These are phyloP conservation scores for Hydrozoanthus gracilis DNA, from an alignment of 92 coral and sea anemone species.

Conservation along the genomic window DNA sequence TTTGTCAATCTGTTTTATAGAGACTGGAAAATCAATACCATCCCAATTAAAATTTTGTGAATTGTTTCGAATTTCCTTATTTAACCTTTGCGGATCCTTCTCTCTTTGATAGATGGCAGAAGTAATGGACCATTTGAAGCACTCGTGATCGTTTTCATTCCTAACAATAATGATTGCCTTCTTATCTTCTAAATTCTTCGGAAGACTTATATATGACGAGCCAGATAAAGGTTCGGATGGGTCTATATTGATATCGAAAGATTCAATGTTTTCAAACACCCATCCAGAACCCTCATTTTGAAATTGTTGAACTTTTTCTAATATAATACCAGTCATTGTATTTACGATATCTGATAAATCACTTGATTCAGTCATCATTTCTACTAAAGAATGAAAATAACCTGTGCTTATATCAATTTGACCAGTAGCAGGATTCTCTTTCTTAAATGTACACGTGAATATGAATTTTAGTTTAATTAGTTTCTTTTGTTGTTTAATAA, in stretches of 20 bases:
- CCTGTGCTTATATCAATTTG: conserved; percentile 4
- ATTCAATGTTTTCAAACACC: neutral
- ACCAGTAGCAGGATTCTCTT: conserved; percentile 9
- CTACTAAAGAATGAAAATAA: neutral
- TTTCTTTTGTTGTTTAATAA: neutral
- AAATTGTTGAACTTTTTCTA: neutral
- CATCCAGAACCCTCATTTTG: neutral
- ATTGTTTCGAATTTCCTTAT: conserved; percentile 24
- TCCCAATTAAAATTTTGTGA: conserved; percentile 32
- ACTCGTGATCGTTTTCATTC: neutral
- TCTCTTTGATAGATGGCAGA: neutral
- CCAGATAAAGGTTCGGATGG: neutral
- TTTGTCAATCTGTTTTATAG: neutral
- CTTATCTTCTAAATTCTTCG: conserved; percentile 1
- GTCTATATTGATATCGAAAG: neutral
- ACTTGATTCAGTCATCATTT: neutral
- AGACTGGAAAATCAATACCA: conserved; percentile 42
- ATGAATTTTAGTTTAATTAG: neutral
- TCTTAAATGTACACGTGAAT: neutral
- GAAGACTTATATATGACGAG: conserved; percentile 29
- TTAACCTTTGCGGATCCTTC: neutral
- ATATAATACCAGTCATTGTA: neutral
- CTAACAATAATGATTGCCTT: conserved; percentile 12
- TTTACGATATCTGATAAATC: neutral
- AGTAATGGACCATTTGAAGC: neutral